These are phyloP conservation scores for Bellardia bayeri DNA, from an alignment of 2,888 invertebrate genomes.

Conservation along the genomic window DNA sequence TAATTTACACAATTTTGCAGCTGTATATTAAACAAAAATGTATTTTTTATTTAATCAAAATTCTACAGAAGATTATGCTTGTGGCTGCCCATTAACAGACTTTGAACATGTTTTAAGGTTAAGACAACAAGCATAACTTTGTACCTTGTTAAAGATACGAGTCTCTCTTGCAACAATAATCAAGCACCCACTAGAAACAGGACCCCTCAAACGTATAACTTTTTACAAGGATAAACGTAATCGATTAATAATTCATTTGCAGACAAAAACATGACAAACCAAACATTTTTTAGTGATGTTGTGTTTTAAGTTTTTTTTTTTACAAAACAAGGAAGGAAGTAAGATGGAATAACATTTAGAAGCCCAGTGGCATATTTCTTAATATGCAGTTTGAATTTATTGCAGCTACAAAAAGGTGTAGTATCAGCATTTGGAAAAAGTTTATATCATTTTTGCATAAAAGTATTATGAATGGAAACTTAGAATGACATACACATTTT, in stretches of 20 bases:
- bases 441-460: slow-evolving; percentile 56
- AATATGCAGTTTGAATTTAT: slow-evolving; percentile 34
- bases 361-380: slow-evolving; percentile 67
- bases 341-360: neutral
- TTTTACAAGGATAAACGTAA: slow-evolving; percentile 23
- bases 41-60: slow-evolving; percentile 13
- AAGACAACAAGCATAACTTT: slow-evolving; percentile 16
- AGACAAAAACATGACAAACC: slow-evolving; percentile 48
- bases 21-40: slow-evolving; percentile 27
- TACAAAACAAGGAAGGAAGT: slow-evolving; percentile 31
- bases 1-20: slow-evolving; percentile 47
- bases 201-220: neutral
- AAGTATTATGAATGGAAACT: slow-evolving; percentile 30
- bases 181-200: slow-evolving; percentile 56
- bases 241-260: slow-evolving; percentile 66
- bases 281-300: slow-evolving; percentile 13
- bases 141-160: slow-evolving; percentile 42
- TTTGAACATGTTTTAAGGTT: slow-evolving; percentile 11
- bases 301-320: neutral
- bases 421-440: slow-evolving; percentile 60
- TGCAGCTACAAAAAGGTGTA: slow-evolving; percentile 41
- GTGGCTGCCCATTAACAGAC: slow-evolving; percentile 14
- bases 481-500: slow-evolving; percentile 24
- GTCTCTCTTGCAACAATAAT: neutral
- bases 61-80: slow-evolving; percentile 12